phyloP scores from a whole-genome alignment of 2,888 invertebrate genomes.

The Drosophila cognata region DNA sequence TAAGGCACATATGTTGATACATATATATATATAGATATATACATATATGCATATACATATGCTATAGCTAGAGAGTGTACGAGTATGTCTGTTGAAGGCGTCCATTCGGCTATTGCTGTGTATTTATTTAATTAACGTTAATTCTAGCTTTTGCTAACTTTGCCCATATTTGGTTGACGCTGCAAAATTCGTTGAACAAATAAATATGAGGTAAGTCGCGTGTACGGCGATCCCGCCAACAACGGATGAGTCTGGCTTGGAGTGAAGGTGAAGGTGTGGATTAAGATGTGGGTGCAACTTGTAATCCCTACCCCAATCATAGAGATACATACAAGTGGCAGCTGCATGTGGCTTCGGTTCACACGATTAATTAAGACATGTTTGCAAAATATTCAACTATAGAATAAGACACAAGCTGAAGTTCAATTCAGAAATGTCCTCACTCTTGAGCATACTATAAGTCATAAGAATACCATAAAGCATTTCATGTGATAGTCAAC shows the following conservation, averaged over 20 bases:
- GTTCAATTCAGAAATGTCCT: background rate
- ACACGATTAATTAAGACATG: background rate
- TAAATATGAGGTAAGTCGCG: constrained; percentile 69
- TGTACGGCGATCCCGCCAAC: constrained; percentile 14
- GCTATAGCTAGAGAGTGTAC: background rate
- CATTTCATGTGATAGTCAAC: background rate
- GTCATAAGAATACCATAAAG: background rate
- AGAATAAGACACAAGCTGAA: background rate
- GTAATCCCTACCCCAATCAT: background rate
- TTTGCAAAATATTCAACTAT: background rate
- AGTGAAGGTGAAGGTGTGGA: background rate
- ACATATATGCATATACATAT: background rate
- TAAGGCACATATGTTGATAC: background rate
- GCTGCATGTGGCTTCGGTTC: background rate
- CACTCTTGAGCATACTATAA: background rate
- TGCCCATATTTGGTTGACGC: constrained; percentile 54
- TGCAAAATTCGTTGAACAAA: constrained; percentile 55
- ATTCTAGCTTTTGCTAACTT: constrained; percentile 49
- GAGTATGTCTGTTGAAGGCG: constrained; percentile 10
- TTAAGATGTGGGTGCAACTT: background rate
- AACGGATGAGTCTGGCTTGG: background rate
- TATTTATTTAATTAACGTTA: constrained; percentile 65
- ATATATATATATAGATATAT: background rate
- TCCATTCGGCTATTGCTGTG: constrained; percentile 40
- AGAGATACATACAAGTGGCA: constrained; percentile 2